Evolutionary conservation across 2,888 invertebrate genomes (phyloP).

Genomic region (Byasa hedistus): DNA sequence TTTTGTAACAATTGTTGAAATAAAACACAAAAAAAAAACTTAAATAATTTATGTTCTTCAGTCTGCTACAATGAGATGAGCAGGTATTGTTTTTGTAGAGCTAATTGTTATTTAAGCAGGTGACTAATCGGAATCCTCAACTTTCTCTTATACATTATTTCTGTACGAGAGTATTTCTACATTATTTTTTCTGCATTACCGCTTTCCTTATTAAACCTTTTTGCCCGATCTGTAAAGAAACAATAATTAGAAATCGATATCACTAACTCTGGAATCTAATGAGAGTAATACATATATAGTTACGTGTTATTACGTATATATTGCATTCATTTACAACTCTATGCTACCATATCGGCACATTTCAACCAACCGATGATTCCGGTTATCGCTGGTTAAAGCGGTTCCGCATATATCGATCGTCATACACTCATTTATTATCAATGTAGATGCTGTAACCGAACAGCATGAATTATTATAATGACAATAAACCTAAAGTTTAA

Average conservation of each 20-base stretch:
- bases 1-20: not conserved
- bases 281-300: not conserved
- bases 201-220: constrained; percentile 46
- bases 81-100: not conserved
- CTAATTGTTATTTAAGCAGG: not conserved
- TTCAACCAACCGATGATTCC: constrained; percentile 6
- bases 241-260: constrained; percentile 2
- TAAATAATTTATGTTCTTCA: not conserved
- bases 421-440: constrained; percentile 10
- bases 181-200: too few species aligned
- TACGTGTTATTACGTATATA: not conserved
- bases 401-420: constrained; percentile 9
- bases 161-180: not conserved
- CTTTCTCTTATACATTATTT: not conserved
- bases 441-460: not conserved
- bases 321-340: not conserved
- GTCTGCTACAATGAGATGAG: not conserved
- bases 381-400: constrained; percentile 11
- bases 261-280: not conserved
- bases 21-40: not conserved
- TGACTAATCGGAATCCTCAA: not conserved
- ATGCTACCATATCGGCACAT: constrained; percentile 1
- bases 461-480: not conserved
- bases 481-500: not conserved
- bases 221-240: constrained; percentile 55